Percentiles rank a stretch among this genome's conserved stretches.
phyloP scores from a whole-genome alignment of 2,888 invertebrate genomes.

The Portevinia maculata region DNA sequence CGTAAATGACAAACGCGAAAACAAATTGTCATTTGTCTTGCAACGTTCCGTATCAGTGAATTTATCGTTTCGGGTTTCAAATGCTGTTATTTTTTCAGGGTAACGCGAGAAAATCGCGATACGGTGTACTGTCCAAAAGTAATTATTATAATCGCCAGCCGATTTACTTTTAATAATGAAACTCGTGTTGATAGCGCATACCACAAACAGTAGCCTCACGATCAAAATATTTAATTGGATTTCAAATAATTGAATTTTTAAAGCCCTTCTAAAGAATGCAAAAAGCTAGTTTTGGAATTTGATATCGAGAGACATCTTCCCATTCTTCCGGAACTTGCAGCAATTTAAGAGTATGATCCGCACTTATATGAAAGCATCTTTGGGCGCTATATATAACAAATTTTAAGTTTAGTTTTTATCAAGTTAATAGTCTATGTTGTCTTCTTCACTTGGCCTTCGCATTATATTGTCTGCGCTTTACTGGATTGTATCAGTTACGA shows the following conservation, averaged over 20 bases:
- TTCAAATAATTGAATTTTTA: neutral
- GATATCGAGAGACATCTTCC: no score
- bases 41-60: constrained; percentile 57
- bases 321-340: no score
- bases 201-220: neutral
- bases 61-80: constrained; percentile 37
- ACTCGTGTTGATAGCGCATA: constrained; percentile 34
- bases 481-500: neutral
- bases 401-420: neutral
- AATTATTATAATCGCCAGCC: constrained; percentile 15
- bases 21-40: constrained; percentile 11
- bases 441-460: neutral
- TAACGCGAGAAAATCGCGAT: neutral
- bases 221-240: constrained; percentile 15
- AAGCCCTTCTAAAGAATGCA: neutral
- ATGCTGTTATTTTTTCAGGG: constrained; percentile 1
- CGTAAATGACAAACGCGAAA: constrained; percentile 25
- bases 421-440: neutral
- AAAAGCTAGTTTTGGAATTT: no score
- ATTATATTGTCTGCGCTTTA: neutral
- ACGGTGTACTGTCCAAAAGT: neutral
- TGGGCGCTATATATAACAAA: no score
- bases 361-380: no score
- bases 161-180: constrained; percentile 11
- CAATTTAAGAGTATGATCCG: no score